These are phyloP conservation scores for Drosophila yakuba DNA, from an alignment of 1,140 invertebrate species.

Conservation along the genomic window DNA sequence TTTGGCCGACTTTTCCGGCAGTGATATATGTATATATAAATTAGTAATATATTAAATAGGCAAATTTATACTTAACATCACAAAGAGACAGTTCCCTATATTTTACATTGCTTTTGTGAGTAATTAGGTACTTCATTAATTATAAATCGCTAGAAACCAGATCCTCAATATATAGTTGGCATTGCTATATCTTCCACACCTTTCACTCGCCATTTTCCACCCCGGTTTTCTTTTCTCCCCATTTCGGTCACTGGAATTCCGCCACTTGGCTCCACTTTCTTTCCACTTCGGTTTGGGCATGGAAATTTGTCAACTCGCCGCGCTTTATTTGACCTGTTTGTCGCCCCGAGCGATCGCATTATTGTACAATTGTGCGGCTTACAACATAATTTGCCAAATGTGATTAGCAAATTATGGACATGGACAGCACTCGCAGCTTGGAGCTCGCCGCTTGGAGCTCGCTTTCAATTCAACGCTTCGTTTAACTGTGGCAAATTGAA, in stretches of 20 bases:
- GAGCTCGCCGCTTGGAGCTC: constrained; percentile 19
- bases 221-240: constrained; percentile 23
- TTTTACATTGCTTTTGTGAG: too few species aligned
- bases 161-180: neutral
- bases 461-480: constrained; percentile 83
- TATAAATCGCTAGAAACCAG: too few species aligned
- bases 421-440: constrained; percentile 9
- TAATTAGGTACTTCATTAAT: too few species aligned
- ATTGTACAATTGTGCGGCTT: constrained; percentile 76
- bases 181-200: neutral
- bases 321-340: constrained; percentile 19
- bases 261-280: constrained; percentile 58
- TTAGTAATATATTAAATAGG: too few species aligned
- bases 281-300: constrained; percentile 52
- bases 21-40: too few species aligned
- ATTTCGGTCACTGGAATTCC: constrained; percentile 6
- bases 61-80: too few species aligned
- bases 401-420: constrained; percentile 79
- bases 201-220: constrained; percentile 6
- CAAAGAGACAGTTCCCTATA: too few species aligned
- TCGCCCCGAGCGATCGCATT: constrained; percentile 46
- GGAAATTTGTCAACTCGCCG: constrained; percentile 72
- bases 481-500: constrained; percentile 80
- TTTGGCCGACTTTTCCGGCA: constrained; percentile 2
- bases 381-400: constrained; percentile 82